Percentiles rank a stretch among this genome's conserved stretches.
Conservation (phyloP, 1,140 invertebrate genomes). For the Glossosoma conforme region DNA sequence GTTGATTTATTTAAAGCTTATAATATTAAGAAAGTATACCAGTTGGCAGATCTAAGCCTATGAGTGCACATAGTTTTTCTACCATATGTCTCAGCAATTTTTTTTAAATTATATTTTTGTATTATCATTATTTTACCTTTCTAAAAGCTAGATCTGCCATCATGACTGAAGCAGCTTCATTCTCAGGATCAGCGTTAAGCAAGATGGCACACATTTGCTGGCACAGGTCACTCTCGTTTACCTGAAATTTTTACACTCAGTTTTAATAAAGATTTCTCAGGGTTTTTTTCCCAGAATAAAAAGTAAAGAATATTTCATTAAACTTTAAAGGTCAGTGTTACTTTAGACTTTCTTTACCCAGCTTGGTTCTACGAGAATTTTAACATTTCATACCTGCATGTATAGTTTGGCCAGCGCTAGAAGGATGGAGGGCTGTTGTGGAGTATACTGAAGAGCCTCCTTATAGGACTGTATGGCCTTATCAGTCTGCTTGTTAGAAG, state of each 20-base stretch:
- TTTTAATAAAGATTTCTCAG: no score
- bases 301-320: no score
- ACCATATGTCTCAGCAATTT: background rate
- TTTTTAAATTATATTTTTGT: background rate
- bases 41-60: no score
- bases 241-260: no score
- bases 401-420: conserved; percentile 80
- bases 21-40: no score
- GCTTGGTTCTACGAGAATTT: no score
- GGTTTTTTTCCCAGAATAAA: no score
- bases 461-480: conserved; percentile 76
- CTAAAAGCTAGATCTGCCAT: conserved; percentile 93
- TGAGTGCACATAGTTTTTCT: background rate
- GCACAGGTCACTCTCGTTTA: conserved; percentile 75
- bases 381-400: conserved; percentile 66
- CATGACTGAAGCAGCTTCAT: conserved; percentile 89
- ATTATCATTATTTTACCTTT: conserved; percentile 50
- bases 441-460: conserved; percentile 76
- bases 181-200: conserved; percentile 78
- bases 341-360: no score
- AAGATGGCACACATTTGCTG: conserved; percentile 80
- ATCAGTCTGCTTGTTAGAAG: conserved; percentile 40
- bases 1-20: no score
- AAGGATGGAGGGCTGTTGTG: conserved; percentile 71
- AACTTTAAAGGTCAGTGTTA: no score